Conservation (phyloP, 37 sponge, comb jelly and placozoan genomes). For the Tethya wilhelma region DNA sequence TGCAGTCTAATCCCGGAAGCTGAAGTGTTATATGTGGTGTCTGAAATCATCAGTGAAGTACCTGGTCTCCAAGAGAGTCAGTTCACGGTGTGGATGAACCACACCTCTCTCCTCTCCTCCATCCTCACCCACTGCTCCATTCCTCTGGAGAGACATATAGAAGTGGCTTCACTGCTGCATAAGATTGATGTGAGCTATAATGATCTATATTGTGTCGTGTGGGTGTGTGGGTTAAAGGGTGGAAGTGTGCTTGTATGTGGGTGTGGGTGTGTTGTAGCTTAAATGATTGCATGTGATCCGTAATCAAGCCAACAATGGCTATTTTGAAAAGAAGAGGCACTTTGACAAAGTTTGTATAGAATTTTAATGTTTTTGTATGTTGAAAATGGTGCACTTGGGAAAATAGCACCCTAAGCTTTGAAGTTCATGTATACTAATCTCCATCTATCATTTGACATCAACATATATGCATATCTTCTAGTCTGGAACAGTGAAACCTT, state of each 20-base stretch:
- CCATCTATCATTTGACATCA: no score
- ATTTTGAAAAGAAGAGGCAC: no score
- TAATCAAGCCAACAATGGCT: no score
- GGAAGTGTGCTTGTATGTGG: no score
- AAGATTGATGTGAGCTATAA: slow-evolving; percentile 31
- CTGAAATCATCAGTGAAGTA: slow-evolving; percentile 68
- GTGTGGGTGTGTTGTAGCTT: no score
- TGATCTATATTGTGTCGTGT: no score
- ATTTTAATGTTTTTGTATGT: neutral
- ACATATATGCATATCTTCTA: no score
- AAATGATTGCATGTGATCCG: no score
- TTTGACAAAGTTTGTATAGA: neutral
- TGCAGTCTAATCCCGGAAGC: slow-evolving; percentile 76
- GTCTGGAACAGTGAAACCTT: slow-evolving; percentile 44
- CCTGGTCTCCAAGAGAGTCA: slow-evolving; percentile 61
- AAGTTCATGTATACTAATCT: no score
- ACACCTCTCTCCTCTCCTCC: slow-evolving; percentile 63
- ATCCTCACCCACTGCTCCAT: slow-evolving; percentile 76
- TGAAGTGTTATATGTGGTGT: slow-evolving; percentile 74
- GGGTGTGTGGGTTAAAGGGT: no score
- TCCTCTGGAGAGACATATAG: slow-evolving; percentile 42
- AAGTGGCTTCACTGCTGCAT: slow-evolving; percentile 20
- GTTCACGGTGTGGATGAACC: slow-evolving; percentile 63
- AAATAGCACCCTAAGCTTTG: no score
- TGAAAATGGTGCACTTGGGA: no score